Evolutionary conservation across 2,113 vertebrate genomes (phyloP), one percentile per base, ranked within the genome.

Genomic region (Atractosteus spatula): DNA sequence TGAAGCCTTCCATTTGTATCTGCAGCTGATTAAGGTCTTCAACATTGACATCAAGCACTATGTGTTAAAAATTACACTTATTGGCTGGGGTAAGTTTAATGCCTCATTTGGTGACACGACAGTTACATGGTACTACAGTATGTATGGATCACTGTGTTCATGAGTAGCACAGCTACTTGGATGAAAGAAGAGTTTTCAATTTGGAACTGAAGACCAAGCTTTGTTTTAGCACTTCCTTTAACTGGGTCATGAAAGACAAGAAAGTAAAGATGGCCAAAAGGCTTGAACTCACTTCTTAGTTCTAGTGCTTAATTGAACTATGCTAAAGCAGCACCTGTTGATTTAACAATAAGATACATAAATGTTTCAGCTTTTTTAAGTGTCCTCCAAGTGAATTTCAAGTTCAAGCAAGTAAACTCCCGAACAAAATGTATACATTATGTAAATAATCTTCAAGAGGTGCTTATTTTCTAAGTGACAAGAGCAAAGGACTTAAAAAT

Each of bases 1-100:
- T 41, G 92, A 95, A 71, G 93, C 91, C 70, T 90, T 93, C 41
- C 93, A 96, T 74, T 83, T 95, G 74, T 94, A 92, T 73, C 78
- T 94, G 10, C 87, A 94, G 11, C 68, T 91, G 0, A 42, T 91
- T 80, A 84, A 54, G 47, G 79, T 83, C 70, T 86, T 89, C 0
- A 81, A 81, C 57, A 82, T 77, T 75, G 84, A 86, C 61, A 81
- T 93, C 29, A 51, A 41, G 0, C 82, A 55, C 74, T 94, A 94
- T 76, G 41, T 94, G 41, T 71, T 73, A 7, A 95, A 94, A 87
- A 72, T 95, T 42, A 85, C 82, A 69, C 56, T 93, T 4, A 0
- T 75, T 0, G 87, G 90, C 70, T 96, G 94, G 95, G 82, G 95
- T 96, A 71, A 88, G 92, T 80, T 62, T 3, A 41, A 67, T 41